Evolutionary conservation across 2,888 invertebrate species (phyloP).

Genomic region (Phortica magna): DNA sequence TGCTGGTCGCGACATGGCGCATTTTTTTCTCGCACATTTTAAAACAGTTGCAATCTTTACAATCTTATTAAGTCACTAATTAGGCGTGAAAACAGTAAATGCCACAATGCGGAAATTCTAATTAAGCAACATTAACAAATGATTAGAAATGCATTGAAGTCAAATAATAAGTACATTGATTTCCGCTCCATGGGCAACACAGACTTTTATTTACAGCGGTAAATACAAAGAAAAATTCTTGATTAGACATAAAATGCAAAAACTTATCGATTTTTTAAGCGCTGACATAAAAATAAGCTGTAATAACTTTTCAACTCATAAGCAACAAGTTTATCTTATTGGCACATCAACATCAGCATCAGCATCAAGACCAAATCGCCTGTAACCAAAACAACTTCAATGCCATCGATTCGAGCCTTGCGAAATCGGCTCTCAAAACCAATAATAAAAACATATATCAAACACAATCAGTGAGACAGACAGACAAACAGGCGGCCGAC

Average conservation of each 20-base stretch:
- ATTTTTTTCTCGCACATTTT: not conserved
- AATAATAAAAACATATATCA: not conserved
- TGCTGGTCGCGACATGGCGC: not conserved
- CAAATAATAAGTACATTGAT: not conserved
- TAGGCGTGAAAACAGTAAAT: constrained; percentile 19
- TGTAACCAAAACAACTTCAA: constrained; percentile 7
- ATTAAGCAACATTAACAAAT: not conserved
- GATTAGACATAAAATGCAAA: not conserved
- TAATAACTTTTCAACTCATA: not conserved
- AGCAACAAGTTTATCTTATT: constrained; percentile 4
- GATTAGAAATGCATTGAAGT: not conserved
- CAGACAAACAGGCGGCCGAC: not conserved
- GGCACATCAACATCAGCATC: not conserved
- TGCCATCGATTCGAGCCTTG: not conserved
- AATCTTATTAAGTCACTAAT: not conserved
- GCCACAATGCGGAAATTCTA: not conserved
- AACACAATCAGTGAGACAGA: not conserved
- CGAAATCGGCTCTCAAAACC: not conserved
- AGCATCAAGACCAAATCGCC: not conserved
- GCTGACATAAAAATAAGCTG: too few species aligned
- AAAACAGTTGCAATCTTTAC: not conserved
- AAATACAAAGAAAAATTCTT: not conserved
- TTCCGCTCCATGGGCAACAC: not conserved
- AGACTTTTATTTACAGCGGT: not conserved
- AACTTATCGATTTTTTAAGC: too few species aligned